These are phyloP conservation scores for Oenanthe oenanthe DNA, from an alignment of 2,113 vertebrate genomes.

Conservation along the genomic window DNA sequence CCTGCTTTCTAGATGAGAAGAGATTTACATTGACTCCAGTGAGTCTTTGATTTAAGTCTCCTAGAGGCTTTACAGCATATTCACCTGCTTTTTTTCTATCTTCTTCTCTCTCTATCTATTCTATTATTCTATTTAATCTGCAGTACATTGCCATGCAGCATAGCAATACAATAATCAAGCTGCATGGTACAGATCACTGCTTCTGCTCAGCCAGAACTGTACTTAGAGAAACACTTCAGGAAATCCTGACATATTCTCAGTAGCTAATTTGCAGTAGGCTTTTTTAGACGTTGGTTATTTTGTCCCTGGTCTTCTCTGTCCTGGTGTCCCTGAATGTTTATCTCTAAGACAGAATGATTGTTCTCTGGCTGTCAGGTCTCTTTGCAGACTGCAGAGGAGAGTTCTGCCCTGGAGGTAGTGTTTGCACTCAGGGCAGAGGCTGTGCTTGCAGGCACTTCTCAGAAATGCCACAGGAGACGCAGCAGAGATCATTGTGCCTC, in stretches of 20 bases:
- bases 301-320: not conserved
- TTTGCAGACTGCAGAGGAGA: not conserved
- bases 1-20: not conserved
- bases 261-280: not conserved
- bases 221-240: not conserved
- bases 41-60: not conserved
- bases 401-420: not conserved
- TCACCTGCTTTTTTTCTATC: not conserved
- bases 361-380: not conserved
- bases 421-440: not conserved
- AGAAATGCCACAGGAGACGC: not conserved
- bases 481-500: accelerated
- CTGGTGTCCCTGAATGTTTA: not conserved
- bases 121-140: not conserved
- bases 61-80: not conserved
- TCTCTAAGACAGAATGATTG: not conserved
- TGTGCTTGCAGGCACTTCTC: not conserved
- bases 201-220: not conserved
- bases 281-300: not conserved
- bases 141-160: not conserved
- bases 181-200: not conserved
- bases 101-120: not conserved
- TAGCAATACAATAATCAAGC: not conserved
- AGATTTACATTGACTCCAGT: not conserved
- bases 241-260: not conserved